Evolutionary conservation across 2,113 vertebrate species (phyloP).

Genomic region (Potamarius usumacintae): DNA sequence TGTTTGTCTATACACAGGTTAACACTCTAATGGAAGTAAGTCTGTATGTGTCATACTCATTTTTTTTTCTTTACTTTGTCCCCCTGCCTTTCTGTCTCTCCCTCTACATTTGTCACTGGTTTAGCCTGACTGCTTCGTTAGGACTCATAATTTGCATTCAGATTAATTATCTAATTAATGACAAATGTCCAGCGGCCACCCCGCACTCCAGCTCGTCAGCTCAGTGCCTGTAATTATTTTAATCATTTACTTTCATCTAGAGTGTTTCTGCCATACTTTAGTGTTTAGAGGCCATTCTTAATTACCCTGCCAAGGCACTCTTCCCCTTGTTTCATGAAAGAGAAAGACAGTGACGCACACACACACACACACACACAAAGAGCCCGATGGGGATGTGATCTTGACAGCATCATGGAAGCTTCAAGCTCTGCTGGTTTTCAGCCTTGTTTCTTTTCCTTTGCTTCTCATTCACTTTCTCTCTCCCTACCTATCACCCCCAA

Average conservation of each 20-base stretch:
- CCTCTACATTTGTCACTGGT: constrained; percentile 75
- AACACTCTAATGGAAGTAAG: constrained; percentile 35
- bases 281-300: constrained; percentile 99
- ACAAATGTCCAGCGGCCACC: constrained; percentile 99
- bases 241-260: constrained; percentile 99
- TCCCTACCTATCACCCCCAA: constrained; percentile 41
- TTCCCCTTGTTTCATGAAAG: constrained; percentile 68
- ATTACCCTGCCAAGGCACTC: constrained; percentile 83
- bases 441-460: constrained; percentile 51
- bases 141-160: constrained; percentile 99
- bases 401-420: constrained; percentile 73
- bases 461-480: constrained; percentile 44
- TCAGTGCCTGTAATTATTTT: constrained; percentile 99
- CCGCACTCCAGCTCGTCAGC: constrained; percentile 97
- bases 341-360: constrained; percentile 33
- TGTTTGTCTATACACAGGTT: constrained; percentile 14
- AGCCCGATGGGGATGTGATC: constrained; percentile 70
- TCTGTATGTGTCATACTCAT: constrained; percentile 40
- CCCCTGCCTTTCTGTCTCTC: constrained; percentile 56
- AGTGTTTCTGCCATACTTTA: constrained; percentile 94
- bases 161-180: constrained; percentile 99
- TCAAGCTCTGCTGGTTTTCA: constrained; percentile 66
- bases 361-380: constrained; percentile 38
- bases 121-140: constrained; percentile 99
- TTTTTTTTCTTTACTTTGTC: background rate